phyloP scores from a whole-genome alignment of 2,797 vertebrate genomes.

The Margarornis squamiger region DNA sequence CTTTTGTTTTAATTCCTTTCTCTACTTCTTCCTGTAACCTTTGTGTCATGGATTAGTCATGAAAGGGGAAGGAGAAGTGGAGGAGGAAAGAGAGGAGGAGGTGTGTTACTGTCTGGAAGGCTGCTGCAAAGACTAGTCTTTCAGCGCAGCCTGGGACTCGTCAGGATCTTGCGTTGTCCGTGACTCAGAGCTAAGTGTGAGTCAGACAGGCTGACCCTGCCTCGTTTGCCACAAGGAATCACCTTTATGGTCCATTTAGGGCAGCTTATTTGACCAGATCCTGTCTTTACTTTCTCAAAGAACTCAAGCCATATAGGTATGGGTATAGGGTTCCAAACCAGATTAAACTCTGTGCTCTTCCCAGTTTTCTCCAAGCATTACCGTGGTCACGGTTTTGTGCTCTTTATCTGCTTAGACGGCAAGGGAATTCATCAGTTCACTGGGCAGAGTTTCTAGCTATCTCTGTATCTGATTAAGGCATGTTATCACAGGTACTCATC shows the following conservation, averaged over 20 bases:
- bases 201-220: neutral
- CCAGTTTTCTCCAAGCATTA: neutral
- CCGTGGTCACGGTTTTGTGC: neutral
- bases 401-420: neutral
- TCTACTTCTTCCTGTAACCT: neutral
- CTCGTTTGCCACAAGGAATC: neutral
- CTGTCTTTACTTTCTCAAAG: neutral
- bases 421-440: neutral
- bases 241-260: neutral
- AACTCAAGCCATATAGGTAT: neutral
- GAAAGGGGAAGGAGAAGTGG: neutral
- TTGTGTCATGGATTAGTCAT: slow-evolving; percentile 27
- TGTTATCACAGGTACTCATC: neutral
- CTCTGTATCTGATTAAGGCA: neutral
- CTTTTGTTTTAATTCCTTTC: neutral
- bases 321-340: neutral
- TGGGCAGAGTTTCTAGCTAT: neutral
- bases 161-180: fast-evolving
- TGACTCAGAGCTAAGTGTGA: slow-evolving; percentile 40
- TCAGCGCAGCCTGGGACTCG: neutral
- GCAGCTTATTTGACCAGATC: neutral
- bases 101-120: neutral
- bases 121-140: neutral
- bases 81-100: neutral
- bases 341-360: neutral